Percentiles rank a stretch among this genome's conserved stretches.
These are phyloP conservation scores for Cryptoblepharus egeriae DNA, from an alignment of 2,797 vertebrate species.

Conservation along the genomic window DNA sequence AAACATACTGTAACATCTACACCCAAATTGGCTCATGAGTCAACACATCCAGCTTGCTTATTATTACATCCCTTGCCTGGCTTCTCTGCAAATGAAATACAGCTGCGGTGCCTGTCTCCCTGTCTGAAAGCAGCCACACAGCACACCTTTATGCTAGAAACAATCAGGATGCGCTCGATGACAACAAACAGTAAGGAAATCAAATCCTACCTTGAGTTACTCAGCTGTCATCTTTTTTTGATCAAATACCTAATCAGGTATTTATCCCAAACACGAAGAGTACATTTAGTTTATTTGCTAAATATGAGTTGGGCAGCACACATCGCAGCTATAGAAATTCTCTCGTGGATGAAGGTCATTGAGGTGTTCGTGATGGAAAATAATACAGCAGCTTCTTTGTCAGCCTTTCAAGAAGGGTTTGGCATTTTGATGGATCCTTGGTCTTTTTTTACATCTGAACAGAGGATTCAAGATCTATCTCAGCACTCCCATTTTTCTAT, in stretches of 20 bases:
- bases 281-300: constrained; percentile 90
- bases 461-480: constrained; percentile 45
- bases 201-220: constrained; percentile 57
- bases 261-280: constrained; percentile 87
- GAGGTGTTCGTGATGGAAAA: constrained; percentile 32
- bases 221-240: constrained; percentile 71
- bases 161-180: constrained; percentile 60
- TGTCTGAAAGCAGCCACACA: constrained; percentile 65
- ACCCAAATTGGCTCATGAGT: constrained; percentile 76
- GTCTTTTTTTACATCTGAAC: constrained; percentile 70
- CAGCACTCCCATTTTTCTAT: constrained; percentile 36
- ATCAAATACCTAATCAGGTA: constrained; percentile 71
- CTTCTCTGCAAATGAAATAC: constrained; percentile 79
- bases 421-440: constrained; percentile 64
- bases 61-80: constrained; percentile 78
- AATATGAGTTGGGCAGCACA: constrained; percentile 85
- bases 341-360: constrained; percentile 75
- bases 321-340: constrained; percentile 65
- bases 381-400: constrained; percentile 42
- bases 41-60: constrained; percentile 69
- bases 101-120: constrained; percentile 75
- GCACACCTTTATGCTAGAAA: constrained; percentile 61
- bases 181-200: constrained; percentile 79
- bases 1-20: constrained; percentile 71
- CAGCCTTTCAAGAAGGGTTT: constrained; percentile 48